Base-by-base conservation (phyloP, 2,797 vertebrate species). In the Anguilla marmorata region DNA sequence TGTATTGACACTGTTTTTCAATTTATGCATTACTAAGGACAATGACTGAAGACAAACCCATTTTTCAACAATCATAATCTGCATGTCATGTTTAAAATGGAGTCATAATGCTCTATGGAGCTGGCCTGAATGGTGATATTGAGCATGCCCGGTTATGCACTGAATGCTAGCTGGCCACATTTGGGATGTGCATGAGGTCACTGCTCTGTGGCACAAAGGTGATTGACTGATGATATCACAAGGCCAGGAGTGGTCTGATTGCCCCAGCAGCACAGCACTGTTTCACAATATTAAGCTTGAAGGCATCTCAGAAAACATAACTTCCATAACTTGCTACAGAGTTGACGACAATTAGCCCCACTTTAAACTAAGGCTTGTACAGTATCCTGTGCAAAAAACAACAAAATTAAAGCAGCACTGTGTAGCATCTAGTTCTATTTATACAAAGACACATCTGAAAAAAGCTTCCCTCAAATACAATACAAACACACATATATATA, bases 341-440 rank as follows among this genome's bases (percentile, higher is more conserved):
- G 92, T 91, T 92, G 87, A 92, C 87, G 90, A 90, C 89, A 92
- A 87, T 94, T 88, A 89, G 74, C 90, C 24, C 91, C 93, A 92
- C 92, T 88, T 89, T 89, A 88, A 92, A 92, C 90, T 93, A 94
- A 95, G 94, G 94, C 93, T 93, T 94, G 33, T 92, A 92, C 90
- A 94, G 94, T 89, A 92, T 93, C 89, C 89, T 94, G 95, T 95
- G 94, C 95, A 96, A 79, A 96, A 95, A 93, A 91, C 79, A 91
- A 90, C 79, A 30, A 85, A 85, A 76, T 56, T 41, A 84, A 86
- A 63, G 79, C 76, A 80, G 50, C 60, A 74, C 69, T 84, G 79
- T 84, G 63, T 74, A 89, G 60, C 30, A 19, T 58, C 60, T 87
- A 89, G 69, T 52, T 84, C 60, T 56, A 85, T 50, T 41, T 76